Conservation (phyloP, 2,113 vertebrate genomes). For the Chaetorhynchus papuensis region DNA sequence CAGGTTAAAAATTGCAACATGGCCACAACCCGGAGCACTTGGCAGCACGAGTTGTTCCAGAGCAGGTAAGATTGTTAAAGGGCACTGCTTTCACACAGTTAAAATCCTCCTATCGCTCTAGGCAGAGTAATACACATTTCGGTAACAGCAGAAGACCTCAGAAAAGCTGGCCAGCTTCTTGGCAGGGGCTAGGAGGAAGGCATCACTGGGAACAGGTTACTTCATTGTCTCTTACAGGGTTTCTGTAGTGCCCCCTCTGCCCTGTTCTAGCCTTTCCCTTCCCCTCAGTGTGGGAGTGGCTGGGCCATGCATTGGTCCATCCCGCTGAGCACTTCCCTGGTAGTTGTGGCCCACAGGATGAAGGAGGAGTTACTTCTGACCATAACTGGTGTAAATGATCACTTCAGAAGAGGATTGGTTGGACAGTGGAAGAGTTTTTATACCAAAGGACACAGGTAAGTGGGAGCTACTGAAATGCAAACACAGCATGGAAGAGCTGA, state of each 20-base stretch:
- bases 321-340: neutral
- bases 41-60: fast-evolving
- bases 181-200: neutral
- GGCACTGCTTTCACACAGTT: neutral
- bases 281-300: neutral
- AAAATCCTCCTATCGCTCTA: neutral
- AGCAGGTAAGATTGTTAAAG: neutral
- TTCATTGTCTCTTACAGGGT: neutral
- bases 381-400: neutral
- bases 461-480: neutral
- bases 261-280: neutral
- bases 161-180: neutral
- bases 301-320: neutral
- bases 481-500: neutral
- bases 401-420: neutral
- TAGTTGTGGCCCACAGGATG: neutral
- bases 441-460: neutral
- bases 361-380: neutral
- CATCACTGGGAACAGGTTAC: neutral
- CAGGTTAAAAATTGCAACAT: neutral
- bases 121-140: neutral
- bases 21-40: neutral
- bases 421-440: neutral
- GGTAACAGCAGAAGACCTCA: neutral
- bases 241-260: neutral